phyloP scores from a whole-genome alignment of 1,140 invertebrate species.

The Gryllus bimaculatus region DNA sequence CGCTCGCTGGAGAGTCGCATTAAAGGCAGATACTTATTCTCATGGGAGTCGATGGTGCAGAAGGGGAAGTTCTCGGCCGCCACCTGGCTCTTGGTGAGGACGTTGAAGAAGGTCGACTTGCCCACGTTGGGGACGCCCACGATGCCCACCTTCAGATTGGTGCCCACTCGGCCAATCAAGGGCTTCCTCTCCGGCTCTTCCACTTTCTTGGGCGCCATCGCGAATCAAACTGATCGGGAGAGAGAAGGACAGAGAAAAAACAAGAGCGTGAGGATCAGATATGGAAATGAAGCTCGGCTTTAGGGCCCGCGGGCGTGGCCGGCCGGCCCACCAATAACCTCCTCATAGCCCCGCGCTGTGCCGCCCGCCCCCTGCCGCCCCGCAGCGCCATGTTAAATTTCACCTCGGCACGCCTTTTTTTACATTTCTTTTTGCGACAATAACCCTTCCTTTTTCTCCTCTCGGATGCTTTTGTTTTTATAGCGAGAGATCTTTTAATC shows the following conservation, averaged over 20 bases:
- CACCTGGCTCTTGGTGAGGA: constrained; percentile 91
- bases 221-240: constrained; percentile 24
- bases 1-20: too few species aligned
- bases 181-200: constrained; percentile 78
- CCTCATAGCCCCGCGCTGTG: background rate
- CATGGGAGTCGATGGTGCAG: constrained; percentile 99
- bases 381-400: background rate
- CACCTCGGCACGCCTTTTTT: background rate
- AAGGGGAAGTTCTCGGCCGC: constrained; percentile 98
- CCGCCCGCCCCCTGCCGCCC: background rate
- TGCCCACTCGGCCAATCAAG: constrained; percentile 94
- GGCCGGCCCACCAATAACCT: background rate
- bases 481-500: constrained; percentile 20
- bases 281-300: constrained; percentile 13
- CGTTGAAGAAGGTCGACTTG: constrained; percentile 99
- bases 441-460: constrained; percentile 2
- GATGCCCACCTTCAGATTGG: constrained; percentile 93
- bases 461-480: background rate
- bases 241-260: background rate
- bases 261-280: constrained; percentile 11
- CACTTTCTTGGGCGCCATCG: constrained; percentile 93
- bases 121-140: constrained; percentile 95
- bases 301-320: background rate
- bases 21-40: constrained; percentile 81
- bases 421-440: background rate